Conservation (phyloP, 1,140 invertebrate genomes). For the Drosophila pseudoananassae region DNA sequence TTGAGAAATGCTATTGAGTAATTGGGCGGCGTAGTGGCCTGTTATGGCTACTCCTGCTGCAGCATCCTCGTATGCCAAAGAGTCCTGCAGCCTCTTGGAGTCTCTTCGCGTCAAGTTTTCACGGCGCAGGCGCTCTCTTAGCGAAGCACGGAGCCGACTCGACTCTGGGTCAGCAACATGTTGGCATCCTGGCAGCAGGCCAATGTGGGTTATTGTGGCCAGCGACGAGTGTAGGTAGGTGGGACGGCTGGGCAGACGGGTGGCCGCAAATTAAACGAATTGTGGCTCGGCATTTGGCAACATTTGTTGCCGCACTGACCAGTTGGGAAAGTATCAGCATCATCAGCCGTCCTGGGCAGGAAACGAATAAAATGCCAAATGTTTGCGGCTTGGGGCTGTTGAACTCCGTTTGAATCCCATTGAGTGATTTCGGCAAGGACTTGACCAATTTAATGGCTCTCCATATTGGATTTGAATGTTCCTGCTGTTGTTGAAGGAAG, state of each 20-base stretch:
- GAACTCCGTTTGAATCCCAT: constrained; percentile 20
- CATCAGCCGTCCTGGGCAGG: constrained; percentile 7
- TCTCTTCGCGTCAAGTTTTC: constrained; percentile 2
- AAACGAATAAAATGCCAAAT: constrained; percentile 57
- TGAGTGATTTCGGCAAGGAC: constrained; percentile 18
- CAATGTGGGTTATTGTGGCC: constrained; percentile 65
- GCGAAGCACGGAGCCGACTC: background rate
- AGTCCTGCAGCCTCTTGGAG: background rate
- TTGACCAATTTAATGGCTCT: constrained; percentile 27
- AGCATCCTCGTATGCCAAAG: constrained; percentile 18
- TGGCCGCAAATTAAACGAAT: constrained; percentile 77
- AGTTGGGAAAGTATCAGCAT: constrained; percentile 13
- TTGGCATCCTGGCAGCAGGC: constrained; percentile 43
- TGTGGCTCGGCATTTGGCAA: constrained; percentile 65
- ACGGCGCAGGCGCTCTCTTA: constrained; percentile 54
- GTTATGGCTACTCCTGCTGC: constrained; percentile 4
- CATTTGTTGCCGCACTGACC: constrained; percentile 67
- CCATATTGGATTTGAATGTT: constrained; percentile 6
- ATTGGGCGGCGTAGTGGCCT: constrained; percentile 25
- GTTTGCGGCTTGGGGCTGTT: constrained; percentile 51
- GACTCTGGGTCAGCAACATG: constrained; percentile 76
- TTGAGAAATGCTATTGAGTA: constrained; percentile 60
- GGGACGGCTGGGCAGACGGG: constrained; percentile 33
- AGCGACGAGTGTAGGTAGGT: constrained; percentile 52
- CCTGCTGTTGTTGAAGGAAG: background rate